Conservation (phyloP, 2,113 vertebrate species). For the Apodemus speciosus region DNA sequence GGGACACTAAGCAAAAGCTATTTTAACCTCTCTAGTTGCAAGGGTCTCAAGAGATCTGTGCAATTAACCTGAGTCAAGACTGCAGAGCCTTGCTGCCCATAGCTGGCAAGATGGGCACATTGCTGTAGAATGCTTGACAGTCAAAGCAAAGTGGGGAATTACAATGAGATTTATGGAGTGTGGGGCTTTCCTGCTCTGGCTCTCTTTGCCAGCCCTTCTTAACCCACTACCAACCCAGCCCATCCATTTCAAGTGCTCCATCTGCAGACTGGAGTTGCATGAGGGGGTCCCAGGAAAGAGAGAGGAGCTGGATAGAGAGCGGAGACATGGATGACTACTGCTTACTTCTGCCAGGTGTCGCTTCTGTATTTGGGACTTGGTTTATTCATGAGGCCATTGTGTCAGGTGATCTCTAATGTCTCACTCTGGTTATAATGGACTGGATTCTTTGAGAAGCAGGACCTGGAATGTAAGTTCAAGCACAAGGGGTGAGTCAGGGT, state of each 20-base stretch:
- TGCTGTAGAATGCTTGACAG: conserved; percentile 44
- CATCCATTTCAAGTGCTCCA: background rate
- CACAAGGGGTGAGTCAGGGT: background rate
- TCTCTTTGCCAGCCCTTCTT: background rate
- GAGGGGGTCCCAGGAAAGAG: background rate
- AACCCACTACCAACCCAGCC: background rate
- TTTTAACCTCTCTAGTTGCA: conserved; percentile 58
- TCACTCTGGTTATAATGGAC: background rate
- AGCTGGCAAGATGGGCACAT: conserved; percentile 32
- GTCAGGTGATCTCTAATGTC: background rate
- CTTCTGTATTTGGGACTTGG: background rate
- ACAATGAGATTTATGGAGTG: conserved; percentile 43
- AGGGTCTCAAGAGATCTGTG: conserved; percentile 60
- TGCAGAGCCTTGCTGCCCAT: conserved; percentile 10
- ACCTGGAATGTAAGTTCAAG: background rate
- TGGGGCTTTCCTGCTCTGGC: background rate
- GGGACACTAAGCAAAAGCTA: background rate
- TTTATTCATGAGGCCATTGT: conserved; percentile 22
- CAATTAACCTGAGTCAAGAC: conserved; percentile 54
- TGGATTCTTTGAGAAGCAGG: background rate
- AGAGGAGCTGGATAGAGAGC: background rate
- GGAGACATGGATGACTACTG: background rate
- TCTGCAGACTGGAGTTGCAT: background rate
- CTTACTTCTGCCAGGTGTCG: background rate
- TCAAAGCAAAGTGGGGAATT: conserved; percentile 26